phyloP scores from a whole-genome alignment of 2,113 vertebrate genomes.

The Heterocephalus glaber region DNA sequence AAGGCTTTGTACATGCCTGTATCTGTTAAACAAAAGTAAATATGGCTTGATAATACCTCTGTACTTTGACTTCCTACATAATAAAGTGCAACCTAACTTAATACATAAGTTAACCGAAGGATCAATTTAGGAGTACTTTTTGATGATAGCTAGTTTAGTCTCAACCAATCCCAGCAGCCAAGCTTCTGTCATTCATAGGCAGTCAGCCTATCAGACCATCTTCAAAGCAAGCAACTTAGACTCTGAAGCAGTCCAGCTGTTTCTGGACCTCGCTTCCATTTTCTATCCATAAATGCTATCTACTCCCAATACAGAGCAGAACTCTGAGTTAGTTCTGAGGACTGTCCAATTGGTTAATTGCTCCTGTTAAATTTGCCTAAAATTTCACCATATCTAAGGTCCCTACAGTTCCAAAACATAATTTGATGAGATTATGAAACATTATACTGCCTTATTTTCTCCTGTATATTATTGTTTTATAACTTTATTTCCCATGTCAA shows the following conservation, averaged over 20 bases:
- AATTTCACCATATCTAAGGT: background rate
- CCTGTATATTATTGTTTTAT: background rate
- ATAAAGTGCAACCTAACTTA: background rate
- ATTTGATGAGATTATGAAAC: background rate
- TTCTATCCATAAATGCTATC: background rate
- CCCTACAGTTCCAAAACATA: background rate
- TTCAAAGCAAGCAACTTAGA: background rate
- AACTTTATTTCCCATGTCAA: background rate
- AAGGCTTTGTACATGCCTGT: fast-evolving
- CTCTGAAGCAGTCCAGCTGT: background rate
- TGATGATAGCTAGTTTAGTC: background rate
- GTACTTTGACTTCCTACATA: background rate
- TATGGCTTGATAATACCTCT: background rate
- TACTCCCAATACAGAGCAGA: background rate
- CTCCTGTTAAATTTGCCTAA: background rate
- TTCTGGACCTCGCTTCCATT: background rate
- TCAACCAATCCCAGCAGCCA: background rate
- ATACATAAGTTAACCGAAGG: background rate
- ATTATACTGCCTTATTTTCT: background rate
- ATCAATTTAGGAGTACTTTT: background rate
- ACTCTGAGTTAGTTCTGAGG: background rate
- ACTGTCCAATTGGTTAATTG: no score
- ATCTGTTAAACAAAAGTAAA: background rate
- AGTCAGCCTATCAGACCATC: background rate
- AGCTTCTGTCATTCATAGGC: background rate